A percentile compares a stretch with the other conserved stretches of the same genome.
Evolutionary conservation across 1,140 invertebrate genomes (phyloP).

Genomic region (Aleiodes sp.): DNA sequence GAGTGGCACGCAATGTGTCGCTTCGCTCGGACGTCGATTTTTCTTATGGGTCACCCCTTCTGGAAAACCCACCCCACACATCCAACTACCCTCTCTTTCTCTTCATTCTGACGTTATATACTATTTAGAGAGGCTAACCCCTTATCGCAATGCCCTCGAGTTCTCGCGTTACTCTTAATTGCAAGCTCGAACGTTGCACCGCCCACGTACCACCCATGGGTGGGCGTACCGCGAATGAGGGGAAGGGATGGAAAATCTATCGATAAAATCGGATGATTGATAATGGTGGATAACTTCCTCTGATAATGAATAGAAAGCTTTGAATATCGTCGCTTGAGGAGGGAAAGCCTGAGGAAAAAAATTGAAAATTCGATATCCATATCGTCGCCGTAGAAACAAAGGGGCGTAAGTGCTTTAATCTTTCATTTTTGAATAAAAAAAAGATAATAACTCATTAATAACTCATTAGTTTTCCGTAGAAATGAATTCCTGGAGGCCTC

Average conservation of each 20-base stretch:
- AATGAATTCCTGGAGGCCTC: no score
- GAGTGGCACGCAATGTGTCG: slow-evolving; percentile 31
- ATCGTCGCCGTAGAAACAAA: no score
- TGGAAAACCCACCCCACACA: neutral
- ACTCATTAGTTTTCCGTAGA: no score
- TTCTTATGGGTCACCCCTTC: slow-evolving; percentile 58
- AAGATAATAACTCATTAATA: no score
- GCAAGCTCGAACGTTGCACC: slow-evolving; percentile 51
- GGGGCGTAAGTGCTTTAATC: no score
- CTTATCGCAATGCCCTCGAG: slow-evolving; percentile 51
- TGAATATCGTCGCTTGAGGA: no score
- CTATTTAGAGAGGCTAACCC: slow-evolving; percentile 22
- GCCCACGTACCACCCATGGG: slow-evolving; percentile 44
- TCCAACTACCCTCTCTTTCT: slow-evolving; percentile 2
- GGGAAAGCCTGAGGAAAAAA: no score
- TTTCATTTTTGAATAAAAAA: no score
- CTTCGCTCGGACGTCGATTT: slow-evolving; percentile 54
- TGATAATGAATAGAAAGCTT: neutral
- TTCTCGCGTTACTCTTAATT: slow-evolving; percentile 60
- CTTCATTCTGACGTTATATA: slow-evolving; percentile 6
- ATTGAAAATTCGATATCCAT: no score
- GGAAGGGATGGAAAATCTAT: no score
- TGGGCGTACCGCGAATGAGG: neutral
- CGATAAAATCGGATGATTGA: neutral
- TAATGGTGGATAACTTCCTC: neutral